Evolutionary conservation across 1,140 invertebrate species (phyloP), one percentile per base, ranked within the genome.

Genomic region (Anastrepha obliqua): DNA sequence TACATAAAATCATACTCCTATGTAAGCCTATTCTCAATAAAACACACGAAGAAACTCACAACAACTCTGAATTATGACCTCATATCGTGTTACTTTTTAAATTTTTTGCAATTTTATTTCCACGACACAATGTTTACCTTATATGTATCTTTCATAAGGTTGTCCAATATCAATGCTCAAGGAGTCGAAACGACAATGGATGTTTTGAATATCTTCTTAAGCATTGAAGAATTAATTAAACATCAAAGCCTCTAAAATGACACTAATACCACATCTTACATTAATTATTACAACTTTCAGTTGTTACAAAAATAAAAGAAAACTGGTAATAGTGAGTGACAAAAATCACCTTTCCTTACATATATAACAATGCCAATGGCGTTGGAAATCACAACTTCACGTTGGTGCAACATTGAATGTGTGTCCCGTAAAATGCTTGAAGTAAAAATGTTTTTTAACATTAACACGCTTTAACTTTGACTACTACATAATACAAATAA

Each of bases 401-500:
- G 7, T 58, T 8, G 7, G 2, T 58, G 55, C 55, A 58, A 7
- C 55, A 13, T 58, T 58, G 55, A 13, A 29, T 6, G 8, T 74
- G 15, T 74, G 6, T 15, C 39, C 8, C 15, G 8, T 67, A 11
- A 39, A 67, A 39, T 20, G 20, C 15, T 47, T 74, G 42, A 47
- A 2, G 67, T 3, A 42, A 67, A 74, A 47, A 8, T 70, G 39
- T 70, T 44, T 70, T 42, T 7, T 70, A 15, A 44, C 29, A 29
- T 70, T 70, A 6, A 65, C 60, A 13, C 15, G 60, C 15, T 62
- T 15, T 62, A 13, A 5, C 15, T 29, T 42, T 44, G 15, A 44
- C 42, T 17, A 7, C 74, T 67, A 81, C 74, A 81, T 20, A 39
- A 86, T 13, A 62, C 5, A 60, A 62, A 86, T 15, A 86, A 62